These are phyloP conservation scores for Calycopis cecrops DNA, from an alignment of 1,140 invertebrate genomes.

Conservation along the genomic window DNA sequence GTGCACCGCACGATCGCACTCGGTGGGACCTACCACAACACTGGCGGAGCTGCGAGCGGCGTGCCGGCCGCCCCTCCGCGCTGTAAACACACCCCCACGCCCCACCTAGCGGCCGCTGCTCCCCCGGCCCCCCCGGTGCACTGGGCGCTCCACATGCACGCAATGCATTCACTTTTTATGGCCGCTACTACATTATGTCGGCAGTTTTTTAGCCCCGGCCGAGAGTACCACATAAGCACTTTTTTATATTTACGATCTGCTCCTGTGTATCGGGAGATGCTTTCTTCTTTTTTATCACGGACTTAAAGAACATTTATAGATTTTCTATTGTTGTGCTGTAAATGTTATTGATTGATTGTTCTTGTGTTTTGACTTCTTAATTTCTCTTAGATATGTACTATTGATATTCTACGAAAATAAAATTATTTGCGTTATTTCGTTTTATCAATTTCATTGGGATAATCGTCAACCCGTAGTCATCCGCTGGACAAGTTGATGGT, in stretches of 20 bases:
- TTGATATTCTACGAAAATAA: no score
- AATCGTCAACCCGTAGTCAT: no score
- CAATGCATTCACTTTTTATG: constrained; percentile 70
- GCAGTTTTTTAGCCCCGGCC: constrained; percentile 57
- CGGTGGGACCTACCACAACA: constrained; percentile 73
- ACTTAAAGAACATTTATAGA: constrained; percentile 48
- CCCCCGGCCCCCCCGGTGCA: constrained; percentile 25
- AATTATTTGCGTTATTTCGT: no score
- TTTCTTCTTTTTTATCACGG: constrained; percentile 51
- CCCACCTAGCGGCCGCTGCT: constrained; percentile 32
- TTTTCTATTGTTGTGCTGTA: constrained; percentile 23
- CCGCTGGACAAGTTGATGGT: no score
- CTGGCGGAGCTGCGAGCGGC: constrained; percentile 46
- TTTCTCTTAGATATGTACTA: no score
- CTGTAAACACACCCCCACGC: constrained; percentile 65
- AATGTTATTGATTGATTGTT: constrained; percentile 10
- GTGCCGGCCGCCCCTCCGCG: constrained; percentile 61
- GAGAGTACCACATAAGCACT: constrained; percentile 66
- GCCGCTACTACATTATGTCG: constrained; percentile 68
- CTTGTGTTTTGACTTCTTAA: constrained; percentile 15
- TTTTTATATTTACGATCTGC: constrained; percentile 65
- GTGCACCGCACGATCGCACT: constrained; percentile 48
- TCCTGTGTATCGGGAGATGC: constrained; percentile 48
- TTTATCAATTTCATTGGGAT: no score
- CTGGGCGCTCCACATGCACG: constrained; percentile 65